phyloP scores from a whole-genome alignment of 2,888 invertebrate genomes.

The Alviniconcha strummeri region DNA sequence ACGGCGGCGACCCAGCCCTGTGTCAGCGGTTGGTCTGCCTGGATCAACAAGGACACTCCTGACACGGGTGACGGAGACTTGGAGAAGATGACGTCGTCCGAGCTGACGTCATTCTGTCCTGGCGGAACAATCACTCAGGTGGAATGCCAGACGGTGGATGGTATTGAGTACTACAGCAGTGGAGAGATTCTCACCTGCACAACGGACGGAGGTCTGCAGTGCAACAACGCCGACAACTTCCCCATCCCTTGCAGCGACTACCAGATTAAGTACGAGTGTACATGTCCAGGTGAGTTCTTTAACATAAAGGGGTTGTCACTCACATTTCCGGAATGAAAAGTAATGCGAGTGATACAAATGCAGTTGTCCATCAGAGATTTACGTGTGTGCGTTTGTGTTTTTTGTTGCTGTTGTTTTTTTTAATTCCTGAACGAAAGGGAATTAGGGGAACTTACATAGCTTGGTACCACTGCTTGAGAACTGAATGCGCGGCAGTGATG shows the following conservation, averaged over 20 bases:
- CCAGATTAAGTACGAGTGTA: conserved; percentile 67
- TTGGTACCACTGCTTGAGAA: no score
- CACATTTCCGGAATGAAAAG: no score
- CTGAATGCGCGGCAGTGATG: no score
- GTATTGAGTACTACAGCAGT: conserved; percentile 51
- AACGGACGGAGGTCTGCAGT: conserved; percentile 83
- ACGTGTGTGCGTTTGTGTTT: no score
- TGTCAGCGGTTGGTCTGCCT: conserved; percentile 50
- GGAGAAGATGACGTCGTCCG: conserved; percentile 51
- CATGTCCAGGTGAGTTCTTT: conserved; percentile 74
- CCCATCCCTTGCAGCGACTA: conserved; percentile 63
- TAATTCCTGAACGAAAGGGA: no score
- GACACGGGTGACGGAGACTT: conserved; percentile 49
- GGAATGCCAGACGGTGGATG: conserved; percentile 60
- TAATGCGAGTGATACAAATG: no score
- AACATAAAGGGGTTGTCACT: no score
- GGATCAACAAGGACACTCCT: conserved; percentile 60
- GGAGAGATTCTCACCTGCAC: conserved; percentile 60
- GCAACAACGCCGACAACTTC: conserved; percentile 73
- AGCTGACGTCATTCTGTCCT: conserved; percentile 53
- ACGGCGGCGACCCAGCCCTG: conserved; percentile 28
- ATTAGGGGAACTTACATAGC: no score
- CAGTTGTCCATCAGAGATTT: no score
- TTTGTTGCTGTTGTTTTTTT: no score
- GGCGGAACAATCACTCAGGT: conserved; percentile 61